Evolutionary conservation across 2,888 invertebrate species (phyloP).

Genomic region (Pachymerium ferrugineum): DNA sequence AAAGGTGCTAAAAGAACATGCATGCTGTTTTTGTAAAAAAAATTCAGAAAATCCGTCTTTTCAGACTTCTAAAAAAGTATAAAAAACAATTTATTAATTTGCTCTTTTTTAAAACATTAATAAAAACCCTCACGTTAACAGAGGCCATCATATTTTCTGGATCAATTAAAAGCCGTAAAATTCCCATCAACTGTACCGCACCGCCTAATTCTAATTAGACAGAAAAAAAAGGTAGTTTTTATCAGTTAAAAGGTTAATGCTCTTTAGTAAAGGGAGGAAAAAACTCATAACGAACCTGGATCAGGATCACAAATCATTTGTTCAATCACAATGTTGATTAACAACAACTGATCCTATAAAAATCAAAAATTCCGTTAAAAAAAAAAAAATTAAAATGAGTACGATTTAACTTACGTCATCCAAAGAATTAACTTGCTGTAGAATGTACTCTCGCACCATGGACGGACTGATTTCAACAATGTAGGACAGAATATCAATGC

Average conservation of each 20-base stretch:
- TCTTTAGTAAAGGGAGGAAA: too few relatives aligned
- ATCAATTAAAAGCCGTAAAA: constrained; percentile 84
- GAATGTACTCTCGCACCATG: constrained; percentile 91
- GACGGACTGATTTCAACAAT: constrained; percentile 98
- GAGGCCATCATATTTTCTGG: constrained; percentile 97
- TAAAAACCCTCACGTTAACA: constrained; percentile 56
- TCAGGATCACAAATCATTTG: constrained; percentile 97
- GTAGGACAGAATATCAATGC: constrained; percentile 95
- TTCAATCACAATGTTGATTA: constrained; percentile 90
- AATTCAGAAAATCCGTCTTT: constrained; percentile 95
- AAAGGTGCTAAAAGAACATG: constrained; percentile 87
- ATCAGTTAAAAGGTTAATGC: too few relatives aligned
- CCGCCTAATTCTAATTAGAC: constrained; percentile 76
- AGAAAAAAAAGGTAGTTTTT: not conserved
- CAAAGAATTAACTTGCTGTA: constrained; percentile 82
- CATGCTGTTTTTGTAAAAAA: constrained; percentile 98
- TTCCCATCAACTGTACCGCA: constrained; percentile 93
- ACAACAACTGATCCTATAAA: constrained; percentile 76
- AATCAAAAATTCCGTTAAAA: too few relatives aligned
- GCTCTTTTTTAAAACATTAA: not conserved
- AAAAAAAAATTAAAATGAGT: constrained; percentile 4
- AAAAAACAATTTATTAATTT: constrained; percentile 6
- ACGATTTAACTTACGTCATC: constrained; percentile 66
- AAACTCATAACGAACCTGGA: constrained; percentile 55
- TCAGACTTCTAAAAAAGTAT: constrained; percentile 65